Base-by-base conservation (phyloP, 2,113 vertebrate species). In the Callopanchax toddi region DNA sequence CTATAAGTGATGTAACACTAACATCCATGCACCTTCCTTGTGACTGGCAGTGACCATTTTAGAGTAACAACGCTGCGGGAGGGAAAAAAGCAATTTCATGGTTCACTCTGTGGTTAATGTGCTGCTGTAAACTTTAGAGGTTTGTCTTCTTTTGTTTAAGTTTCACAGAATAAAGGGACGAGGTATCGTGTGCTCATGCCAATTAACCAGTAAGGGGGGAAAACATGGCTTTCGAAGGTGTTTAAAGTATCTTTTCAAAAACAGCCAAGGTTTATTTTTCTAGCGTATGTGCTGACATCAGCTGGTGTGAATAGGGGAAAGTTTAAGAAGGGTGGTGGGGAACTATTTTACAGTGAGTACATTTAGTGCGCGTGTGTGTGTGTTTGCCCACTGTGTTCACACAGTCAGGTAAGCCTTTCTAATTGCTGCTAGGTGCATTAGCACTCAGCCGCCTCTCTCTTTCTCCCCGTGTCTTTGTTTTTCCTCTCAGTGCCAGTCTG, bases 11-110 rank as follows among this genome's bases (percentile, higher is more conserved):
- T 81, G 79, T 85, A 90, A 89, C 75, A 78, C 72, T 81, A 87
- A 83, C 76, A 72, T 61, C 69, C 11, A 43, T 44, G 66, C 55
- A 32, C 29, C 29, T 32, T 32, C 29, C 29, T 9, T 1, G 29
- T 32, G 79, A 83, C 79, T 55, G 80, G 45, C 68, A 77, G 67
- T 71, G 7, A 2, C 85, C 80, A 74, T 79, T 83, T 23, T 26
- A 79, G 83, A 88, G 86, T 88, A 83, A 46, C 75, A 83, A 82
- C 92, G 80, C 88, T 71, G 78, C 87, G 85, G 91, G 90, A 88
- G 83, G 88, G 86, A 88, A 87, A 91, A 70, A 94, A 93, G 86
- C 86, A 93, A 94, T 94, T 95, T 95, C 92, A 93, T 87, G 91
- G 91, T 92, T 93, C 88, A 87, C 66, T 80, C 87, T 83, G 69